phyloP scores from a whole-genome alignment of 2,888 invertebrate species.

The Rhopalosiphum nymphaeae region DNA sequence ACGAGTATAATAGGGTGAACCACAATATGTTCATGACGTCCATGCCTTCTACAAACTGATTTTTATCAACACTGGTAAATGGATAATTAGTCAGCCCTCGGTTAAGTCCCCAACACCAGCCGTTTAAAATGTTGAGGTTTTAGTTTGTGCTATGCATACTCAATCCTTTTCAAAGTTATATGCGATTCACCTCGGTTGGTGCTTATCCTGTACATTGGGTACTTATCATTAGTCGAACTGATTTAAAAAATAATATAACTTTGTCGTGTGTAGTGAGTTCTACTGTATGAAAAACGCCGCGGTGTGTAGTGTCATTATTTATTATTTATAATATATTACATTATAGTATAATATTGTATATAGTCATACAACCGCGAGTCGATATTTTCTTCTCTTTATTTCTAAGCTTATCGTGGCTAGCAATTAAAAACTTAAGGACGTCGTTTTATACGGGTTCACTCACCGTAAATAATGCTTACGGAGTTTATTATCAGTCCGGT shows the following conservation, averaged over 20 bases:
- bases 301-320: neutral
- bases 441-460: slow-evolving; percentile 37
- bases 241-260: neutral
- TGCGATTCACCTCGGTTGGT: neutral
- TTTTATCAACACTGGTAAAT: neutral
- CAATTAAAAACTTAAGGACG: slow-evolving; percentile 47
- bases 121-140: neutral
- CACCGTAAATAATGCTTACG: slow-evolving; percentile 33
- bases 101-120: neutral
- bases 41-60: neutral
- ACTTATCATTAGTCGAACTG: neutral
- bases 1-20: neutral
- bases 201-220: too few species aligned
- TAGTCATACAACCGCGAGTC: neutral
- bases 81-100: neutral
- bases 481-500: slow-evolving; percentile 54
- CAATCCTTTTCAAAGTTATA: neutral
- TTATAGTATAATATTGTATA: neutral
- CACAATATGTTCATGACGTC: neutral
- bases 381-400: neutral
- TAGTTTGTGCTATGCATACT: neutral
- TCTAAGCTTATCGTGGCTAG: neutral
- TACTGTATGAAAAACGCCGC: neutral
- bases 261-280: neutral
- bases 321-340: neutral